A percentile compares a stretch with the other conserved stretches of the same genome.
Evolutionary conservation across 2,797 vertebrate genomes (phyloP).

Genomic region (Poecilia velifera): DNA sequence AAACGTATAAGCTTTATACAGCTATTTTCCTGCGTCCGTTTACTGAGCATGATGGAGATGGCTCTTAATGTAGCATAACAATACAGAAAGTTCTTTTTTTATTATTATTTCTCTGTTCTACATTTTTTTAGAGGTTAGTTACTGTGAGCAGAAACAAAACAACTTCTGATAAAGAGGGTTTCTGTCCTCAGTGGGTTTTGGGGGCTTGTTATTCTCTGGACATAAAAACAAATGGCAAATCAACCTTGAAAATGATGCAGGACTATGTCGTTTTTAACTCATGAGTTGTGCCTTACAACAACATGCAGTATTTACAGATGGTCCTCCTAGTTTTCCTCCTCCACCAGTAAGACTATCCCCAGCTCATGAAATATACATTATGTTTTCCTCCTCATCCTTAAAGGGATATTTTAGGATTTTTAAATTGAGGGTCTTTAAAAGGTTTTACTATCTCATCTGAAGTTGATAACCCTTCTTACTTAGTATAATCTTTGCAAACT

Average conservation of each 20-base stretch:
- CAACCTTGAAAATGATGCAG: neutral
- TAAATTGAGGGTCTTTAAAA: neutral
- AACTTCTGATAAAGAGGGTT: neutral
- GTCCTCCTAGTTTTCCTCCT: neutral
- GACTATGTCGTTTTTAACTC: neutral
- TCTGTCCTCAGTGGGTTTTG: neutral
- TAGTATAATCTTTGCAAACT: neutral
- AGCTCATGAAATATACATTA: neutral
- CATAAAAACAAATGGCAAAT: neutral
- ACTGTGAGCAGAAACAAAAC: neutral
- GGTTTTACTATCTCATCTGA: neutral
- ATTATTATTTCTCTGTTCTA: neutral
- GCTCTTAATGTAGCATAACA: neutral
- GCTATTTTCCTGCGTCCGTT: neutral
- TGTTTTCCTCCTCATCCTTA: neutral
- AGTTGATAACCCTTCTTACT: neutral
- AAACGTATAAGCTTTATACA: neutral
- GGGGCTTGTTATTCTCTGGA: neutral
- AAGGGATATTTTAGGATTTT: slow-evolving; percentile 1
- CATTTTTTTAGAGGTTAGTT: neutral
- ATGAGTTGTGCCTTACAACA: slow-evolving; percentile 11
- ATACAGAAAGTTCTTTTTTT: neutral
- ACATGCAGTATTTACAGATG: neutral
- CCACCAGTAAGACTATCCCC: neutral
- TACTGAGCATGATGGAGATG: neutral